These are phyloP conservation scores for Hydraecia micacea DNA, from an alignment of 2,888 invertebrate species.

Conservation along the genomic window DNA sequence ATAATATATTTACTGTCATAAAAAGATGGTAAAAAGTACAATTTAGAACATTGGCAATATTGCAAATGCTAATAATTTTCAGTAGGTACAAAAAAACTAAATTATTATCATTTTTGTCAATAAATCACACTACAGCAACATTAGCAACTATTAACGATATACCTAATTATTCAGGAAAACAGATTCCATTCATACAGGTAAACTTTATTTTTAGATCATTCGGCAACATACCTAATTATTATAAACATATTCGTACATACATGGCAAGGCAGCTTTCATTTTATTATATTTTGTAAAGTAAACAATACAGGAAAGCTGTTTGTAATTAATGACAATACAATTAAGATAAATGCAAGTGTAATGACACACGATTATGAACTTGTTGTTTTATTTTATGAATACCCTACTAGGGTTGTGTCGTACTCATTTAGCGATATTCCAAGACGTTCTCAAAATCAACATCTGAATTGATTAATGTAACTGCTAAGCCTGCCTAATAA, in stretches of 20 bases:
- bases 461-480: neutral
- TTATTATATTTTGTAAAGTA: neutral
- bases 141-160: too few species aligned
- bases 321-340: neutral
- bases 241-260: neutral
- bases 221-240: too few species aligned
- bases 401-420: neutral
- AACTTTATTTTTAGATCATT: neutral
- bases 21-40: too few species aligned
- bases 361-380: neutral
- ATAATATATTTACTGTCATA: too few species aligned
- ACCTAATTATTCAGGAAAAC: too few species aligned
- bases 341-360: neutral
- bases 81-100: too few species aligned
- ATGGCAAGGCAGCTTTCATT: neutral
- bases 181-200: neutral
- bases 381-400: constrained; percentile 4
- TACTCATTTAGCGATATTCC: neutral
- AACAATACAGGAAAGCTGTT: too few species aligned
- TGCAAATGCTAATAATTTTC: too few species aligned
- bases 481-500: neutral
- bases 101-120: too few species aligned
- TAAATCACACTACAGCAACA: too few species aligned
- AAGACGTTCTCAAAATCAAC: neutral
- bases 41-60: too few species aligned